Percentiles rank a stretch among this genome's conserved stretches.
These are phyloP conservation scores for Chaetogeoica ovagalla DNA, from an alignment of 2,888 invertebrate genomes.

Conservation along the genomic window DNA sequence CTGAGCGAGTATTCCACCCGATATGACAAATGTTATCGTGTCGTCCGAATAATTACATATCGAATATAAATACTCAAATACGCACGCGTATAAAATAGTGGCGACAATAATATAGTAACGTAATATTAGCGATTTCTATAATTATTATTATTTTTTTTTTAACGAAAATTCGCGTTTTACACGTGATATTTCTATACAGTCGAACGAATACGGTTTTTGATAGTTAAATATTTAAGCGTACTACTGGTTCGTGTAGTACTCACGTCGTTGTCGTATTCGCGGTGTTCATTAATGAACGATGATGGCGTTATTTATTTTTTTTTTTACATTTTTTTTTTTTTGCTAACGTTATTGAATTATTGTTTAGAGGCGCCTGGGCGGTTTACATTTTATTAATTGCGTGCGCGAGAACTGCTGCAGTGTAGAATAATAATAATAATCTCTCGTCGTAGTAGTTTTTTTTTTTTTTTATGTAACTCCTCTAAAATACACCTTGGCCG, in stretches of 20 bases:
- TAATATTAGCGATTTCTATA: no score
- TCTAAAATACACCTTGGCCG: neutral
- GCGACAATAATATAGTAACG: no score
- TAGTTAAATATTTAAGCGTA: no score
- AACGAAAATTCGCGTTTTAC: no score
- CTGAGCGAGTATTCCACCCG: no score
- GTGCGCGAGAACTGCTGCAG: neutral
- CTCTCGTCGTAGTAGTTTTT: neutral
- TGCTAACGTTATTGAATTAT: constrained; percentile 16
- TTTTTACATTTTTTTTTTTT: neutral
- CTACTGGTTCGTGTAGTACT: neutral
- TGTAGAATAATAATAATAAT: neutral
- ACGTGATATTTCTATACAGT: no score
- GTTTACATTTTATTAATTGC: neutral
- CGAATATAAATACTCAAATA: no score
- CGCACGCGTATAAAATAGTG: no score
- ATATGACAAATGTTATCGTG: no score
- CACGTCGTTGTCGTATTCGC: neutral
- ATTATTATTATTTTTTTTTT: no score
- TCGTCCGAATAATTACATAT: no score
- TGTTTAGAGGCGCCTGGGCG: constrained; percentile 22
- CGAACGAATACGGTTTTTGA: neutral
- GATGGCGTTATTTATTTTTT: neutral
- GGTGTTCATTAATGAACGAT: constrained; percentile 8
- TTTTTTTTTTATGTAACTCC: no score